A percentile compares a stretch with the other conserved stretches of the same genome.
phyloP scores from a whole-genome alignment of 2,113 vertebrate genomes.

The Ptilorrhoa leucosticta region DNA sequence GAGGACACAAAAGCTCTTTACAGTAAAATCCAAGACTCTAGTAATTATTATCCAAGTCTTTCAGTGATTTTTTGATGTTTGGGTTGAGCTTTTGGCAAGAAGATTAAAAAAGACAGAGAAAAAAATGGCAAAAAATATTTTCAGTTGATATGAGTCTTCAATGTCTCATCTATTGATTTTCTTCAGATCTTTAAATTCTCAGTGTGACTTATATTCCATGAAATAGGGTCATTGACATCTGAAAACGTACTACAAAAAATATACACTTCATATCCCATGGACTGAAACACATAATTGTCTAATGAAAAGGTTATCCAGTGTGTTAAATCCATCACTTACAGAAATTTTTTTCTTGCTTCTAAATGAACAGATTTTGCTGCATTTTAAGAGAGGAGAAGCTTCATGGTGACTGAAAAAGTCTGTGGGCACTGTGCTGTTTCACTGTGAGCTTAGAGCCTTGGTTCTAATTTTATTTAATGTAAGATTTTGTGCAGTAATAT shows the following conservation, averaged over 20 bases:
- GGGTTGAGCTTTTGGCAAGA: slow-evolving; percentile 46
- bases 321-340: slow-evolving; percentile 71
- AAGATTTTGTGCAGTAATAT: neutral
- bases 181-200: slow-evolving; percentile 69
- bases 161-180: slow-evolving; percentile 66
- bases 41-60: slow-evolving; percentile 68
- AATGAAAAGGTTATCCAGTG: slow-evolving; percentile 73
- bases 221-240: slow-evolving; percentile 72
- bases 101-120: neutral
- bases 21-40: slow-evolving; percentile 55
- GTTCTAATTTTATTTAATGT: neutral
- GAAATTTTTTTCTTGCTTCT: slow-evolving; percentile 61
- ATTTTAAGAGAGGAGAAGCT: slow-evolving; percentile 63
- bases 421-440: neutral
- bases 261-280: slow-evolving; percentile 59
- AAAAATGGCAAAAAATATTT: neutral
- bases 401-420: slow-evolving; percentile 47
- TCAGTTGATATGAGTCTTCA: slow-evolving; percentile 45
- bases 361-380: slow-evolving; percentile 49
- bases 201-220: slow-evolving; percentile 72
- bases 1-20: slow-evolving; percentile 62
- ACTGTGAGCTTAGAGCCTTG: slow-evolving; percentile 7
- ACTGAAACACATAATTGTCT: slow-evolving; percentile 73
- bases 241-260: slow-evolving; percentile 69
- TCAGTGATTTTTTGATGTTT: slow-evolving; percentile 61